These are phyloP conservation scores for Trachelipus rathkii DNA, from an alignment of 1,140 invertebrate species.

Conservation along the genomic window DNA sequence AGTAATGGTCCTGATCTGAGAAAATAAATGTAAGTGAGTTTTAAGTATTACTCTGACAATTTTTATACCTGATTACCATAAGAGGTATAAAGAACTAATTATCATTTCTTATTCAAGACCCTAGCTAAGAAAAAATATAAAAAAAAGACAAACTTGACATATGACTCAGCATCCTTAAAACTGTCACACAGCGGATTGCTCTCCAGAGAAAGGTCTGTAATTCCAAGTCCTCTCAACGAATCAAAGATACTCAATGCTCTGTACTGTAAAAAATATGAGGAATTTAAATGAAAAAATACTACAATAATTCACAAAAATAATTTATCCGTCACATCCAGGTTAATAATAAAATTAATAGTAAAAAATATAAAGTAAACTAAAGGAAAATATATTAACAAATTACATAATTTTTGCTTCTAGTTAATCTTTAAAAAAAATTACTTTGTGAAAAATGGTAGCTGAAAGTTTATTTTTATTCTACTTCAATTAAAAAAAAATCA, in stretches of 20 bases:
- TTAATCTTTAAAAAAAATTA: background rate
- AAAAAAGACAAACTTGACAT: constrained; percentile 48
- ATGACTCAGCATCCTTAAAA: constrained; percentile 69
- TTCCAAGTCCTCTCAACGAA: constrained; percentile 62
- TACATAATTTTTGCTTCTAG: background rate
- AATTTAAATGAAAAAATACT: background rate
- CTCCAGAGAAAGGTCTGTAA: constrained; percentile 70
- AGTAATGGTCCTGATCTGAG: background rate
- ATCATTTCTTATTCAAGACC: background rate
- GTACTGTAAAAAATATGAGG: constrained; percentile 59
- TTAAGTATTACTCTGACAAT: too few relatives aligned
- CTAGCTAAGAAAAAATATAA: background rate
- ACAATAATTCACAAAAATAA: constrained; percentile 1
- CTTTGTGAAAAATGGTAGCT: background rate
- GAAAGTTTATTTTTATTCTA: too few relatives aligned
- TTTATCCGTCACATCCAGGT: background rate
- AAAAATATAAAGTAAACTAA: background rate
- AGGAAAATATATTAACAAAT: background rate
- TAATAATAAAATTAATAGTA: background rate
- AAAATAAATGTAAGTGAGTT: background rate
- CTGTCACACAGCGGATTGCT: constrained; percentile 75
- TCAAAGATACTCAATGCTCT: constrained; percentile 66
- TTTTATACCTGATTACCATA: too few relatives aligned
- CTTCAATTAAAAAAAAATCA: too few relatives aligned
- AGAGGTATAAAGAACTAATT: background rate